These are phyloP conservation scores for Columba guinea DNA, from an alignment of 2,797 vertebrate species.

Conservation along the genomic window DNA sequence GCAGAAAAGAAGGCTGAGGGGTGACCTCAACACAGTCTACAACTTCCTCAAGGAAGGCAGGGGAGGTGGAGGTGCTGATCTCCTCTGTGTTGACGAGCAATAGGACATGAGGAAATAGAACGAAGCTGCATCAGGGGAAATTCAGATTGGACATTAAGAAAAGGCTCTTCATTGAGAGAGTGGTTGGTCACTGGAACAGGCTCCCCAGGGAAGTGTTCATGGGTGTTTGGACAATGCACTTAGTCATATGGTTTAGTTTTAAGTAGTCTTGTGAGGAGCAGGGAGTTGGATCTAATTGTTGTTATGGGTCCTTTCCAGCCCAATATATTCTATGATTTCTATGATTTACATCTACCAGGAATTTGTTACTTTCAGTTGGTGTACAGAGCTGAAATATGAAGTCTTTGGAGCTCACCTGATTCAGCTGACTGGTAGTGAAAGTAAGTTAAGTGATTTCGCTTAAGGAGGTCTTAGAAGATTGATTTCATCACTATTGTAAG, in stretches of 20 bases:
- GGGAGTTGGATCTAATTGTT: too few relatives aligned
- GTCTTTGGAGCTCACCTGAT: background rate
- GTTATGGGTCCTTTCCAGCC: background rate
- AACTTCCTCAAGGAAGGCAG: too few relatives aligned
- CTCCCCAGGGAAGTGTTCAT: background rate
- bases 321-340: background rate
- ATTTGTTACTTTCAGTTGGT: background rate
- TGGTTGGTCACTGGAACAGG: background rate
- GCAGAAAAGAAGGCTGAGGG: too few relatives aligned
- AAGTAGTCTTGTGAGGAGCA: background rate
- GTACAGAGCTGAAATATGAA: background rate
- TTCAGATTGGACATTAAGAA: too few relatives aligned
- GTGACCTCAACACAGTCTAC: too few relatives aligned
- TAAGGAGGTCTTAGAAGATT: background rate
- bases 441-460: constrained; percentile 18
- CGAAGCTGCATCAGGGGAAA: background rate
- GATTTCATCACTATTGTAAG: background rate
- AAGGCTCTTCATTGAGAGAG: too few relatives aligned
- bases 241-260: background rate
- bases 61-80: too few relatives aligned
- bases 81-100: too few relatives aligned
- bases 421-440: background rate
- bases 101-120: too few relatives aligned
- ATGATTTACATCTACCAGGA: background rate
- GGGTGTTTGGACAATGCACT: background rate